Evolutionary conservation across 2,888 invertebrate species (phyloP), one percentile per base, ranked within the genome.

Genomic region (Acanthosepion lycidas): DNA sequence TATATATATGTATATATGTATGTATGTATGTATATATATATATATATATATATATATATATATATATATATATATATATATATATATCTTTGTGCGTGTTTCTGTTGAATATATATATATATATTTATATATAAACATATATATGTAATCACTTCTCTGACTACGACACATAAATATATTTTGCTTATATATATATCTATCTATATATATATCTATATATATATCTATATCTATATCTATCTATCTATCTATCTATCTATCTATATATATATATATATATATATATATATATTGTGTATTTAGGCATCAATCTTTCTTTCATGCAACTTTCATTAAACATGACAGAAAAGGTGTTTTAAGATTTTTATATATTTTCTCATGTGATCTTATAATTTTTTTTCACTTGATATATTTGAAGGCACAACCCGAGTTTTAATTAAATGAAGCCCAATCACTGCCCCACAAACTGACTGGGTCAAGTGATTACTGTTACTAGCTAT

Each of bases 41-140:
- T 64, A 64, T 64, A 28, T 64, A 28, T 64, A 6, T 28, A 28
- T n/a, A n/a, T 78, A 78, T 78, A n/a, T 78, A 78, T 78, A n/a
- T 78, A 78, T 78, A 78, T 78, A 78, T 78, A 78, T 78, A 78
- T 78, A 78, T 78, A 78, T 78, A 78, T 78, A 78, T 78, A 78
- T 78, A 78, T 78, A 78, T 78, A 78, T 78, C 20, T 59, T 0
- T 59, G 23, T 59, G 59, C 3, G 23, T 59, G 59, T 23, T 42
- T 42, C 42, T 42, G 42, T 15, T 55, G 15, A 4, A 20, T 59
- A 20, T 2, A n/a, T n/a, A 78, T 78, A 28, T 78, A 78, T 78
- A 78, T 9, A 9, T 6, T 2, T 64, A 6, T 28, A 26, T 28
- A 64, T 6, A 64, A 5, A 64, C 9, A 28, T 6, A 64, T 28